These are phyloP conservation scores for Boloria euphrosyne DNA, from an alignment of 2,888 invertebrate genomes.

Conservation along the genomic window DNA sequence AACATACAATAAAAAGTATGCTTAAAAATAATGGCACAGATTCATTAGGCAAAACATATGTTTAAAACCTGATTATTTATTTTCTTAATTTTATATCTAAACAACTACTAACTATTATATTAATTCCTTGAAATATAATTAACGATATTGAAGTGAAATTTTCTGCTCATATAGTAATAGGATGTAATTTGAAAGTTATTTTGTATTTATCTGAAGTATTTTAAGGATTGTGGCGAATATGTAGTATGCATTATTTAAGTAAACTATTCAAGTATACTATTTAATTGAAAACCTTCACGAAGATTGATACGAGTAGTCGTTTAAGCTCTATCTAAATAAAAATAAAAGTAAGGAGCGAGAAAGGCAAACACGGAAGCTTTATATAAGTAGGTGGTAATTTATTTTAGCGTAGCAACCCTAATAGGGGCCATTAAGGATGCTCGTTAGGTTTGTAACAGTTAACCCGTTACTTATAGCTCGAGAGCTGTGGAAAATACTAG, in stretches of 20 bases:
- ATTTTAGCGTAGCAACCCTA: conserved; percentile 31
- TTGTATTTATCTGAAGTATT: too few relatives aligned
- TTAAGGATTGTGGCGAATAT: too few relatives aligned
- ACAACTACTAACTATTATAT: too few relatives aligned
- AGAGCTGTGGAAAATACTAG: conserved; percentile 17
- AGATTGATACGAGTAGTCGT: conserved; percentile 12
- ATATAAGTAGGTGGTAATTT: conserved; percentile 30
- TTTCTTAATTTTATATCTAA: too few relatives aligned
- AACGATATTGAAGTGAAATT: too few relatives aligned
- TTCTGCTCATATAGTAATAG: too few relatives aligned
- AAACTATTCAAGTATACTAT: not conserved
- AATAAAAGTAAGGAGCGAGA: conserved; percentile 18
- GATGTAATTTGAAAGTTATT: too few relatives aligned
- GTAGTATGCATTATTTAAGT: not conserved
- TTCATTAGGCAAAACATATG: too few relatives aligned
- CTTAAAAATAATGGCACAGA: too few relatives aligned
- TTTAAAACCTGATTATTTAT: too few relatives aligned
- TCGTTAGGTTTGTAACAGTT: conserved; percentile 30
- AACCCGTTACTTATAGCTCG: conserved; percentile 28
- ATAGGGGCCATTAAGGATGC: conserved; percentile 30
- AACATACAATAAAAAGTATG: too few relatives aligned
- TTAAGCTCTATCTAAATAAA: conserved; percentile 17
- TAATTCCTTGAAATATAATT: too few relatives aligned
- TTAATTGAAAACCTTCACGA: not conserved
- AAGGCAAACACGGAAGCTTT: conserved; percentile 23